A percentile compares a stretch with the other conserved stretches of the same genome.
Conservation (phyloP, 2,797 vertebrate species). For the Sebastes jordani region DNA sequence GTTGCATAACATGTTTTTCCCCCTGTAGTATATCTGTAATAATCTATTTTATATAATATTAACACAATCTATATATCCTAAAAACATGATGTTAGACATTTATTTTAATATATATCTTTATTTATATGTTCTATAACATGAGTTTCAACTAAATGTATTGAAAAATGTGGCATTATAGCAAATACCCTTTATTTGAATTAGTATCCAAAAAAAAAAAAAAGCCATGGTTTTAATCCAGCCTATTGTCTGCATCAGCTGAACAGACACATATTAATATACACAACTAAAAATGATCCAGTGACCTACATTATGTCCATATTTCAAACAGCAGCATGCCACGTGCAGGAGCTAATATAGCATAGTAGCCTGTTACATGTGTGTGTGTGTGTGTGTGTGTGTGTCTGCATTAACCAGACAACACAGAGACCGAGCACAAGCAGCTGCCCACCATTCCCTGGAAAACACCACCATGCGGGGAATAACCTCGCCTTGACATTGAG, state of each 20-base stretch:
- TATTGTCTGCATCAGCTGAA: neutral
- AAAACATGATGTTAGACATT: neutral
- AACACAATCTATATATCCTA: neutral
- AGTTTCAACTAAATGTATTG: neutral
- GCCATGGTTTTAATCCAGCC: neutral
- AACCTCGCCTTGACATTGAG: constrained; percentile 82
- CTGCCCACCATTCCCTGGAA: constrained; percentile 62
- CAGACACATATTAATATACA: neutral
- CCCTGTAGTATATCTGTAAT: neutral
- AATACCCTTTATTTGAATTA: neutral
- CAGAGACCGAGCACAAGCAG: constrained; percentile 23
- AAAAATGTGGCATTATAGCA: neutral
- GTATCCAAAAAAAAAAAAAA: neutral
- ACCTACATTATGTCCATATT: constrained; percentile 18
- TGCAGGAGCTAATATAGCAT: constrained; percentile 26
- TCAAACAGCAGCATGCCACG: constrained; percentile 43
- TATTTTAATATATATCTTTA: neutral
- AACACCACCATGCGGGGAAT: constrained; percentile 65
- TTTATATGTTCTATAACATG: neutral
- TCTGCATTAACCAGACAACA: constrained; percentile 46
- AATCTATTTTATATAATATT: neutral
- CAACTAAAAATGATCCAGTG: constrained; percentile 11
- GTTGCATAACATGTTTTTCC: neutral
- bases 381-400: neutral
- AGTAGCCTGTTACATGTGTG: neutral